Evolutionary conservation across 2,113 vertebrate genomes (phyloP).

Genomic region (Anarhynchus alexandrinus): DNA sequence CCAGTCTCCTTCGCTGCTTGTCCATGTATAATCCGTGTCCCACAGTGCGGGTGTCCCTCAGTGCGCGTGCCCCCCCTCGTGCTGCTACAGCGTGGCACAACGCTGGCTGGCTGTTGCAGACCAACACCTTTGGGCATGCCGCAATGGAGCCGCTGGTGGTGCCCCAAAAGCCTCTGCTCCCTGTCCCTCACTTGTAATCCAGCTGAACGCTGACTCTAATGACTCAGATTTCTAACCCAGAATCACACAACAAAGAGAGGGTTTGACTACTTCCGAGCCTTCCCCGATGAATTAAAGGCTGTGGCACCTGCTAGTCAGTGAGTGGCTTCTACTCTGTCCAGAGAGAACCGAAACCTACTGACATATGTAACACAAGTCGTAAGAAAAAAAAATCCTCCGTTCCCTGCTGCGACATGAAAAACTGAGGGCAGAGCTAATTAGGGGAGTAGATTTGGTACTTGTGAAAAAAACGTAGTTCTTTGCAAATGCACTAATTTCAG

Average conservation of each 20-base stretch:
- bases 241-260: neutral
- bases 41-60: fast-evolving
- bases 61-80: fast-evolving
- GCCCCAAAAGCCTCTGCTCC: neutral
- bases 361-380: neutral
- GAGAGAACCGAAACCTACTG: neutral
- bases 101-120: neutral
- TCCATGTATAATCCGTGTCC: fast-evolving
- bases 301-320: neutral
- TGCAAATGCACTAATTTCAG: neutral
- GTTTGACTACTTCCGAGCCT: neutral
- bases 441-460: neutral
- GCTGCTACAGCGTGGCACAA: fast-evolving
- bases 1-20: neutral
- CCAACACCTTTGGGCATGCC: neutral
- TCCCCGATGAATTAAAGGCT: neutral
- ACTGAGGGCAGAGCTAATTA: neutral
- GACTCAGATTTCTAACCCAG: neutral
- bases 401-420: neutral
- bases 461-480: neutral
- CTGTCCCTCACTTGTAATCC: neutral
- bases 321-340: neutral
- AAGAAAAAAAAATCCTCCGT: neutral
- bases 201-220: fast-evolving
- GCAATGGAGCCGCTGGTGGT: fast-evolving